Base-by-base conservation (phyloP, 2,888 invertebrate species). In the Megalurothrips usitatus region DNA sequence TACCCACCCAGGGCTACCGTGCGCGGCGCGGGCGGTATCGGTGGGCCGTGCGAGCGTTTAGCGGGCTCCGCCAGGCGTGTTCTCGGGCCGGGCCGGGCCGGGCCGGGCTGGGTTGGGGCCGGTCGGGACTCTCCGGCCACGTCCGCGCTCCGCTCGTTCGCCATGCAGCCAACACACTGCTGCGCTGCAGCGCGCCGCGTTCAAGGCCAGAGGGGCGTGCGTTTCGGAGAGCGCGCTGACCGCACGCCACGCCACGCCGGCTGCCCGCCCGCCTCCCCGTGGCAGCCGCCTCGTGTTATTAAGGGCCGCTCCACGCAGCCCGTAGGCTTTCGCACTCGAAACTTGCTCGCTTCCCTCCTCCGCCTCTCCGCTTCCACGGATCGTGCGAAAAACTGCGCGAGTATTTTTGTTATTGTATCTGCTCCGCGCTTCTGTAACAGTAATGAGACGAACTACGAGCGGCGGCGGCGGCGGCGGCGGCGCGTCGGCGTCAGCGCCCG, bases 181-280 rank as follows among this genome's bases (percentile, higher is more conserved):
- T 43, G 34, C n/a, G 52, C 68, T n/a, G 68, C 23, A 19, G 23
- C n/a, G n/a, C 23, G 11, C 68, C 26, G 68, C 68, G 68, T 75
- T 75, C 68, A 75, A 75, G 68, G 68, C 68, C 68, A 75, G 26
- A 75, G 68, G 68, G 68, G 68, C 68, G 68, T 75, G 68, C 68
- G 26, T 75, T 75, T 75, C 68, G 68, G 68, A 75, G 68, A 75
- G 68, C 68, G 26, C 68, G 68, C 68, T 75, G 68, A 75, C 68
- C 68, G 26, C 68, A 75, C 23, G 68, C 11, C 68, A 75, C 11
- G 68, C 68, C 68, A 12, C 52, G 52, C 52, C 10, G 14, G 58
- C 58, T 19, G 19, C 52, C 14, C 52, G 19, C 14, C 58, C 0
- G 58, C 58, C 19, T 19, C 17, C 58, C 6, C 19, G 10, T 2